Evolutionary conservation across 2,113 vertebrate genomes (phyloP).

Genomic region (Seriola aureovittata): DNA sequence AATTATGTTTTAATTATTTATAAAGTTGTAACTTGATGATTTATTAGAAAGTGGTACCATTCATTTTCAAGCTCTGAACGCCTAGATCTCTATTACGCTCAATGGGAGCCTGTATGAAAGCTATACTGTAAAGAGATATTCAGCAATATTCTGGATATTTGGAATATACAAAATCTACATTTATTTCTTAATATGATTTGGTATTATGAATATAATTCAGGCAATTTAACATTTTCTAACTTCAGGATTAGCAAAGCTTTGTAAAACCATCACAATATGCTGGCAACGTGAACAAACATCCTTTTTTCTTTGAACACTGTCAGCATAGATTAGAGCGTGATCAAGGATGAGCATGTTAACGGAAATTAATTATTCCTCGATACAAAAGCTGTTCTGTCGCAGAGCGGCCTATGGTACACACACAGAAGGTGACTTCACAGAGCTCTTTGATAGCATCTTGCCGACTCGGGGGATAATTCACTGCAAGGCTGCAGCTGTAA

Average conservation of each 20-base stretch:
- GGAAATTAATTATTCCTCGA: constrained; percentile 31
- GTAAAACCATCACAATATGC: not conserved
- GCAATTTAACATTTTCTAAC: not conserved
- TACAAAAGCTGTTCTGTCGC: constrained; percentile 34
- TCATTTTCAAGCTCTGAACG: no score
- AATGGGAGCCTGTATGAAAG: no score
- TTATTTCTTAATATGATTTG: no score
- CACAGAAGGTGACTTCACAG: constrained; percentile 55
- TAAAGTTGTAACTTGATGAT: no score
- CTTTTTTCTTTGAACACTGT: not conserved
- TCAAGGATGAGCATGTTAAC: constrained; percentile 24
- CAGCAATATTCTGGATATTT: no score
- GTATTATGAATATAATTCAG: no score
- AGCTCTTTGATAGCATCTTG: constrained; percentile 53
- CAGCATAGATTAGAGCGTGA: not conserved
- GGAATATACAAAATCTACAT: no score
- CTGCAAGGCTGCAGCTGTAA: constrained; percentile 35
- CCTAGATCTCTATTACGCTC: no score
- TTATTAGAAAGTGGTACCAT: no score
- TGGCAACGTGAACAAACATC: constrained; percentile 2
- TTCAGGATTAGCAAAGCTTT: not conserved
- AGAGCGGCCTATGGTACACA: not conserved
- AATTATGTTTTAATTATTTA: no score
- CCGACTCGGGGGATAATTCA: constrained; percentile 41
- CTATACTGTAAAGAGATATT: no score